phyloP scores from a whole-genome alignment of 2,888 invertebrate species.

The Macropis europaea region DNA sequence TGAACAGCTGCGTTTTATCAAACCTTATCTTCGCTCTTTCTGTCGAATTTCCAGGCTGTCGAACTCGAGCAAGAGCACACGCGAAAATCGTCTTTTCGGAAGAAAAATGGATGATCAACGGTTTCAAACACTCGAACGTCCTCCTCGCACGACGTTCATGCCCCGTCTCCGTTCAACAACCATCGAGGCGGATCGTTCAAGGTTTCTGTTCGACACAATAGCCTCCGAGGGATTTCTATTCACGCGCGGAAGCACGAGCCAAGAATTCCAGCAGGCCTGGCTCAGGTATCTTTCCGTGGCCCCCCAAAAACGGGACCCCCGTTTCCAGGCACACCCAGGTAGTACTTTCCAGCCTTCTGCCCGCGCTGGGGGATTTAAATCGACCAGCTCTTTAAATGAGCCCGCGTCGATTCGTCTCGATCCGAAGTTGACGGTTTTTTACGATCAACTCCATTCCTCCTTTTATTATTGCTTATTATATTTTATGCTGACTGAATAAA shows the following conservation, averaged over 20 bases:
- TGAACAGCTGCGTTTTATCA: not conserved
- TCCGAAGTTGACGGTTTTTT: too few species aligned
- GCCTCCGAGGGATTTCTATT: conserved; percentile 25
- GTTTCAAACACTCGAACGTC: not conserved
- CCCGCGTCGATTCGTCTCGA: not conserved
- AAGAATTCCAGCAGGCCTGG: conserved; percentile 16
- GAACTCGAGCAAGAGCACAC: too few species aligned
- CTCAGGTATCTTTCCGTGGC: conserved; percentile 31
- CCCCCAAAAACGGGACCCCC: conserved; percentile 27
- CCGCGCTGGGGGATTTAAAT: conserved; percentile 54
- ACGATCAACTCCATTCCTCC: too few species aligned
- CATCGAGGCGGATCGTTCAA: conserved; percentile 13
- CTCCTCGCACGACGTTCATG: not conserved
- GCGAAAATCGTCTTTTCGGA: too few species aligned
- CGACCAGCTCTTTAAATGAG: conserved; percentile 48
- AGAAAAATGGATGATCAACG: too few species aligned
- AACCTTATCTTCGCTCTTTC: not conserved
- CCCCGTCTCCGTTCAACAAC: not conserved
- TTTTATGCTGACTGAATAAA: too few species aligned
- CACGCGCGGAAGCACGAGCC: conserved; percentile 31
- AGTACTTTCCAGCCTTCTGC: not conserved
- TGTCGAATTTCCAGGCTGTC: too few species aligned
- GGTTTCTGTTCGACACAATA: conserved; percentile 11
- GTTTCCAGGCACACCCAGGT: conserved; percentile 20
- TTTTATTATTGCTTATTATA: too few species aligned